Conservation (phyloP, 2,888 invertebrate genomes). For the Apamea crenata region DNA sequence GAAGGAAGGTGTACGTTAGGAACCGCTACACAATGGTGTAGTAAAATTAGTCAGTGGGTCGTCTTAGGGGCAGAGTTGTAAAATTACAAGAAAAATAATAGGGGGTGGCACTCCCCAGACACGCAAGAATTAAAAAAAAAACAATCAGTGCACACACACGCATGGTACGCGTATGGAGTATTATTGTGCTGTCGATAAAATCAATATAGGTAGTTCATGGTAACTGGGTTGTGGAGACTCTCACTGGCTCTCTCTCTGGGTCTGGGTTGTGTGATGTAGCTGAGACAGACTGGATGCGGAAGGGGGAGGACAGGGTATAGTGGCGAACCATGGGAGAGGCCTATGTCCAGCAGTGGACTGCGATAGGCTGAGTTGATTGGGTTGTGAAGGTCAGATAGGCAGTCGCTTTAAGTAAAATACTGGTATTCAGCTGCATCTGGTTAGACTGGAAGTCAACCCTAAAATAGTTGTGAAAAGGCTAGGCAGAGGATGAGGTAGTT, state of each 20-base stretch:
- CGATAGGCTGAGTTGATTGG: too few species aligned
- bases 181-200: not conserved
- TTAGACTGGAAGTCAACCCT: not conserved
- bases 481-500: not conserved
- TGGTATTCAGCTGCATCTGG: not conserved
- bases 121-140: not conserved
- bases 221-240: not conserved
- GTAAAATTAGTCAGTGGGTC: not conserved
- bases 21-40: not conserved
- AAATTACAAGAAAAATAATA: not conserved
- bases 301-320: not conserved
- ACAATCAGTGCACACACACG: not conserved
- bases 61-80: not conserved
- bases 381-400: not conserved
- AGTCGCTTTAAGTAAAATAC: not conserved
- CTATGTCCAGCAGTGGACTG: not conserved
- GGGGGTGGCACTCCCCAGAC: not conserved
- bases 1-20: not conserved
- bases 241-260: not conserved
- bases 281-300: not conserved
- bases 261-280: not conserved
- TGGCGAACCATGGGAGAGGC: not conserved
- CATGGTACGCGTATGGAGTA: not conserved
- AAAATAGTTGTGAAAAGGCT: not conserved
- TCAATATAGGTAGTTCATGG: not conserved